These are phyloP conservation scores for Silurus aristotelis DNA, from an alignment of 2,797 vertebrate species.

Conservation along the genomic window DNA sequence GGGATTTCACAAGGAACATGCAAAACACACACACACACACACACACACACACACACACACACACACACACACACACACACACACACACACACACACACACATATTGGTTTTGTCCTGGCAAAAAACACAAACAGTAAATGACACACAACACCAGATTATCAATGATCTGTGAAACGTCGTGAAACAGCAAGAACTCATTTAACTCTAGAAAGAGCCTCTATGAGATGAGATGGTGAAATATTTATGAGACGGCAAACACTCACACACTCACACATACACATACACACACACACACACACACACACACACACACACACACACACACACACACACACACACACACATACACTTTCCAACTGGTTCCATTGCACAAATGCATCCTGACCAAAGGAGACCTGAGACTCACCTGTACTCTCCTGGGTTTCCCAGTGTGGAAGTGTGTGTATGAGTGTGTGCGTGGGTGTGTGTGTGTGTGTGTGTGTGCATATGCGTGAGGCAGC, in stretches of 20 bases:
- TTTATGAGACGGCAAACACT: neutral
- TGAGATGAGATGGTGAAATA: slow-evolving; percentile 1
- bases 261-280: neutral
- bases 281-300: no score
- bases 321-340: no score
- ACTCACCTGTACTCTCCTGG: slow-evolving; percentile 58
- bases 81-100: neutral
- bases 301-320: no score
- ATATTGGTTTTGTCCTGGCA: slow-evolving; percentile 5
- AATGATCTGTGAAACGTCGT: slow-evolving; percentile 16
- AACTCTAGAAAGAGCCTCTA: slow-evolving; percentile 26
- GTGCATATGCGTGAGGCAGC: slow-evolving; percentile 65
- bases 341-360: neutral
- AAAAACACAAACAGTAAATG: neutral
- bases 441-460: slow-evolving; percentile 16
- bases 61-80: no score
- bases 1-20: neutral
- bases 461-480: slow-evolving; percentile 65
- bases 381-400: slow-evolving; percentile 5
- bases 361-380: slow-evolving; percentile 7
- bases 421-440: slow-evolving; percentile 27
- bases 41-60: neutral
- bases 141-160: neutral
- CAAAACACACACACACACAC: neutral
- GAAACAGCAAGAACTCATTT: neutral